Evolutionary conservation across 2,797 vertebrate genomes (phyloP).

Genomic region (Molossus alvarezi): DNA sequence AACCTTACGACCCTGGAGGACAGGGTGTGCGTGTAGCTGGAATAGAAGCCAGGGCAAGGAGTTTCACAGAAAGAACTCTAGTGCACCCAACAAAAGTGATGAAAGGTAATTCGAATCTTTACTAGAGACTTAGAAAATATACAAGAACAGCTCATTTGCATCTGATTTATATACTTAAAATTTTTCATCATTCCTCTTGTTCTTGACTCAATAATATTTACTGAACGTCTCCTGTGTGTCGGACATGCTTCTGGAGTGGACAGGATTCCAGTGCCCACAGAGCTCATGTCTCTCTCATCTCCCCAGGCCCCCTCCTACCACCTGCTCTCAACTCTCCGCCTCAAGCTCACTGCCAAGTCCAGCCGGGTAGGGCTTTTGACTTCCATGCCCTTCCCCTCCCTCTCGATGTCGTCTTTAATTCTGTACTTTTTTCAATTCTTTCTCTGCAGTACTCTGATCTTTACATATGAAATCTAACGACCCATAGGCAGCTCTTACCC

Average conservation of each 20-base stretch:
- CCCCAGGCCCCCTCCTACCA: too few species aligned
- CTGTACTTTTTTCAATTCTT: not conserved
- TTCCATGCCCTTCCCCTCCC: too few species aligned
- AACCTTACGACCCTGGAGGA: not conserved
- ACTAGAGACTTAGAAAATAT: conserved; percentile 13
- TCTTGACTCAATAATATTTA: conserved; percentile 1
- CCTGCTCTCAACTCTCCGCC: not conserved
- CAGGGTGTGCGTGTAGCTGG: not conserved
- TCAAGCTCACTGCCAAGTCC: not conserved
- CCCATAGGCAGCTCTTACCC: not conserved
- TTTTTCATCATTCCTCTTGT: not conserved
- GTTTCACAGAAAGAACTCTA: not conserved
- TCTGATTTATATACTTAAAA: not conserved
- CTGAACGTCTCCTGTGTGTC: not conserved
- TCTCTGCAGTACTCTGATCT: not conserved
- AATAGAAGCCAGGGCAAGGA: not conserved
- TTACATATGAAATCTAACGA: not conserved
- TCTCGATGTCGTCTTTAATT: not conserved
- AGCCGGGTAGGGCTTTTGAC: not conserved
- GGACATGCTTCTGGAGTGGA: not conserved
- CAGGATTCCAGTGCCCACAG: not conserved
- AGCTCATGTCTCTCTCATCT: accelerated
- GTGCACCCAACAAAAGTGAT: not conserved
- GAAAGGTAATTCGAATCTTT: conserved; percentile 12
- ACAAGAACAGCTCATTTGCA: not conserved